Evolutionary conservation across 92 coral and sea anemone genomes (phyloP), one percentile per base, ranked within the genome.

Genomic region (Paramuricea clavata): DNA sequence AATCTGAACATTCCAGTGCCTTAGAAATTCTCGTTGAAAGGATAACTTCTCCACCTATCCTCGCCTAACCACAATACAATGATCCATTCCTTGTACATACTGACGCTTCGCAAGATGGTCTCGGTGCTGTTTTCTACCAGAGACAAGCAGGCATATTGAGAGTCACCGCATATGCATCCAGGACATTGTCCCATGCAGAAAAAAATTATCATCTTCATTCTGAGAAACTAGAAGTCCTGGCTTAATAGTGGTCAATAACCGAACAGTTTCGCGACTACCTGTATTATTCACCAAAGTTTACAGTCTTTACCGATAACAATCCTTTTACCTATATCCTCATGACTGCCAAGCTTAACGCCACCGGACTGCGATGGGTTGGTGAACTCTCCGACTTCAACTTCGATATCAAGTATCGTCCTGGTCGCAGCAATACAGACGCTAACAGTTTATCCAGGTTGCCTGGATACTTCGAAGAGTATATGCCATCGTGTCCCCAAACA

Each of bases 1-100:
- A 59, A 17, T 68, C 41, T 34, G 76, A 69, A 15, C 74, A 70
- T 69, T 70, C 80, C 33, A 78, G 19, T 41, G 78, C 86, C 65
- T 62, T 86, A 22, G 79, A 73, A 39, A 56, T 61, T 60, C 64
- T 88, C 74, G 74, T 88, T 62, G 84, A 61, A 56, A 39, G 76
- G 36, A 69, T 82, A 15, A 88, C 78, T 71, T 82, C 69, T 62
- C 91, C 91, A 82, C 91, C 91, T 50, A 76, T 78, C 17, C 6
- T 88, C 61, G 91, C 89, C n/a, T 89, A 70, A 43, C 89, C 92
- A 50, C 81, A 61, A n/a, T 69, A 68, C 77, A 56, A 70, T 17
- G 28, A 35, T 34, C 85, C 86, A 11, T 85, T 73, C 41, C 49
- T 85, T 75, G 84, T 85, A 44, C 89, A 86, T 54, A 86, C 89